Percentiles rank a stretch among this genome's conserved stretches.
Conservation (phyloP, 2,888 invertebrate genomes). For the Latrodectus elegans region DNA sequence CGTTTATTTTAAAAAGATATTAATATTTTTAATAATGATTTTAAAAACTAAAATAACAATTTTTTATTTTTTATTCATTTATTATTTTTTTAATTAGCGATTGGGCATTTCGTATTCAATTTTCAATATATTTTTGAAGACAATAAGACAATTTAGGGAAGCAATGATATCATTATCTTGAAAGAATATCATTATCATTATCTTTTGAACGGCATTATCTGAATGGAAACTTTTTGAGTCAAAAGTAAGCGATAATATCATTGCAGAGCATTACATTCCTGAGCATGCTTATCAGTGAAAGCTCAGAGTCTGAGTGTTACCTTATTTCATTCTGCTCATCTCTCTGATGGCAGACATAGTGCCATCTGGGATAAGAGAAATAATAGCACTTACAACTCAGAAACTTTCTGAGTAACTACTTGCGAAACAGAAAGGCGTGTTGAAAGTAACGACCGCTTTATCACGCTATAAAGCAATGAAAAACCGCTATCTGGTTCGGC, state of each 20-base stretch:
- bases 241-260: not conserved
- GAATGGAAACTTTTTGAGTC: no score
- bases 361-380: slow-evolving; percentile 36
- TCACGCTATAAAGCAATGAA: slow-evolving; percentile 62
- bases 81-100: no score
- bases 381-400: not conserved
- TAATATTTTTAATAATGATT: no score
- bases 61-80: no score
- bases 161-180: no score
- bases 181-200: no score
- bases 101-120: no score
- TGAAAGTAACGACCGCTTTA: slow-evolving; percentile 67
- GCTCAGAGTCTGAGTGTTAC: not conserved
- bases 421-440: slow-evolving; percentile 45
- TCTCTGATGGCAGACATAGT: slow-evolving; percentile 7
- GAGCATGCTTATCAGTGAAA: not conserved
- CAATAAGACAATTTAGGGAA: no score
- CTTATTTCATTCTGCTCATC: not conserved
- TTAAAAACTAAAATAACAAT: no score
- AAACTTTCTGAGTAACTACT: slow-evolving; percentile 15
- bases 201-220: no score
- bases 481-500: slow-evolving; percentile 49
- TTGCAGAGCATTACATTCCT: not conserved
- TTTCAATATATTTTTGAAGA: no score
- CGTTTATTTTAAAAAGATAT: no score